These are phyloP conservation scores for Podargus strigoides DNA, from an alignment of 2,797 vertebrate genomes.

Conservation along the genomic window DNA sequence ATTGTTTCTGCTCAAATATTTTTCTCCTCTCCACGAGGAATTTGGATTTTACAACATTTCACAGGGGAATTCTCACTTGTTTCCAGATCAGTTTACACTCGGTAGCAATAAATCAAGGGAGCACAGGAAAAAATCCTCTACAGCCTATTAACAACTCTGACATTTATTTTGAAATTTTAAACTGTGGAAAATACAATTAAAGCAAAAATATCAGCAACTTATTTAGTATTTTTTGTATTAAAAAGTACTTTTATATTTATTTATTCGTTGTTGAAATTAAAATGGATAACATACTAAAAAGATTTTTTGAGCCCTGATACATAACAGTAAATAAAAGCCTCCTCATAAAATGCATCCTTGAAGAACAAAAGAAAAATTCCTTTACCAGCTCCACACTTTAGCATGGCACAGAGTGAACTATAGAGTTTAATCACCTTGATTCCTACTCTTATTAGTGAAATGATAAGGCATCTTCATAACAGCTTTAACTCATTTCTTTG, in stretches of 20 bases:
- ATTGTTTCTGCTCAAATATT: slow-evolving; percentile 39
- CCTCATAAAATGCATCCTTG: slow-evolving; percentile 4
- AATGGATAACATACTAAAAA: background rate
- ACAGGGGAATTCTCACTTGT: slow-evolving; percentile 55
- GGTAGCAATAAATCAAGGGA: slow-evolving; percentile 55
- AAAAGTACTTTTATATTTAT: slow-evolving; percentile 27
- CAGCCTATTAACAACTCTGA: slow-evolving; percentile 48
- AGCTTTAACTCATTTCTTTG: slow-evolving; percentile 37
- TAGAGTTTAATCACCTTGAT: slow-evolving; percentile 15
- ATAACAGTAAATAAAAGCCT: slow-evolving; percentile 23
- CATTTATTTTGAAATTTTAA: slow-evolving; percentile 62
- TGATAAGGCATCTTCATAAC: slow-evolving; percentile 21
- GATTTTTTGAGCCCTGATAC: background rate
- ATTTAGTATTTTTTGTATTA: background rate
- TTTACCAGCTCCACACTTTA: background rate
- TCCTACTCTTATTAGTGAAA: slow-evolving; percentile 39
- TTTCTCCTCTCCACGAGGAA: slow-evolving; percentile 39
- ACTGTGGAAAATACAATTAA: slow-evolving; percentile 13
- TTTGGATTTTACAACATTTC: slow-evolving; percentile 66
- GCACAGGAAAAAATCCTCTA: slow-evolving; percentile 21
- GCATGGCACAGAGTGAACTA: background rate
- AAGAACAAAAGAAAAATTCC: slow-evolving; percentile 15
- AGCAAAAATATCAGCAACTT: background rate
- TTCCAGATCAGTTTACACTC: slow-evolving; percentile 62
- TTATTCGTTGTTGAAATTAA: slow-evolving; percentile 18